phyloP scores from a whole-genome alignment of 2,888 invertebrate genomes.

The Eutolmus rufibarbis region DNA sequence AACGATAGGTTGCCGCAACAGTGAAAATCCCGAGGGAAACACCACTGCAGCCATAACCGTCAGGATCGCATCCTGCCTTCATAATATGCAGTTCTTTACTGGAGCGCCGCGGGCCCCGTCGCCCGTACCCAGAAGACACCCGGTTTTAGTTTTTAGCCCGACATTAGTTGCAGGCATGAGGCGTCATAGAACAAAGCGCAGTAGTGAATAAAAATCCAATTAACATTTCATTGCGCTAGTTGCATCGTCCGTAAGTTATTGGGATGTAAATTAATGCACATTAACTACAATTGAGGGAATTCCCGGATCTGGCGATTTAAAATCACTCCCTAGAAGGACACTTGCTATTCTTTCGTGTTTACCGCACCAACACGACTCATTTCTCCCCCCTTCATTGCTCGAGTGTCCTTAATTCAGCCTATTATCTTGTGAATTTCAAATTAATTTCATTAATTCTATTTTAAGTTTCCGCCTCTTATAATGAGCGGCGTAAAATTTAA shows the following conservation, averaged over 20 bases:
- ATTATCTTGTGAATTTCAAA: not conserved
- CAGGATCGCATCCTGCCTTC: not conserved
- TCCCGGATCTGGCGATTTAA: not conserved
- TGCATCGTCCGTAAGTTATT: constrained; percentile 57
- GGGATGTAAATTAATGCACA: constrained; percentile 58
- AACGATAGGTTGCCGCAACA: constrained; percentile 19
- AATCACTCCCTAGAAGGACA: not conserved
- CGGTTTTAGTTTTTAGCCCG: constrained; percentile 1
- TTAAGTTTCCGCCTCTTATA: not conserved
- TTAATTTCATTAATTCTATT: not conserved
- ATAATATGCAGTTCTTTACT: constrained; percentile 8
- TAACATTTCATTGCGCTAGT: constrained; percentile 52
- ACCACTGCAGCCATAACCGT: constrained; percentile 23
- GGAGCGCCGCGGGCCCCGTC: not conserved
- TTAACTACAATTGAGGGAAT: constrained; percentile 46
- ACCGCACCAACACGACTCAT: not conserved
- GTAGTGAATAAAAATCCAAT: constrained; percentile 36
- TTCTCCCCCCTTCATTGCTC: not conserved
- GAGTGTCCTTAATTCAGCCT: not conserved
- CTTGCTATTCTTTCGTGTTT: not conserved
- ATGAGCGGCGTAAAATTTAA: not conserved
- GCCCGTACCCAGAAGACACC: not conserved
- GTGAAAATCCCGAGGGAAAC: not conserved
- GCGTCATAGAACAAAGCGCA: not conserved
- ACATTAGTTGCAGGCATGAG: constrained; percentile 25